Evolutionary conservation across 2,797 vertebrate species (phyloP).

Genomic region (Protosalanx chinensis): DNA sequence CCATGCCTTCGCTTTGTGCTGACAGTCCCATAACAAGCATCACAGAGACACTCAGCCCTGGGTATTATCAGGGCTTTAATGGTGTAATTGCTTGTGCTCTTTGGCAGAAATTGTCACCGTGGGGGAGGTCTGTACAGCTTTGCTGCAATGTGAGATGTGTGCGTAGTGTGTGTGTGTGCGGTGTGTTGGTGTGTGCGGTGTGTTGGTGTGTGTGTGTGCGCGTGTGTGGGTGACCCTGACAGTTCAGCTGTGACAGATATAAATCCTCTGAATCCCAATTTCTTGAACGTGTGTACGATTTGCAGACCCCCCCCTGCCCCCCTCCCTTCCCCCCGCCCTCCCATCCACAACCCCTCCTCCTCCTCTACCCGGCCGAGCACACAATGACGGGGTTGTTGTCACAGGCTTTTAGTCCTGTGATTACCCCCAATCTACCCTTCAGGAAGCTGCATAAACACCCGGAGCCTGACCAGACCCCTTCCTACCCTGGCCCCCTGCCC

Average conservation of each 20-base stretch:
- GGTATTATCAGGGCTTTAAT: conserved; percentile 2
- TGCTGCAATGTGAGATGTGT: not conserved
- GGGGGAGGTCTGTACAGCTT: not conserved
- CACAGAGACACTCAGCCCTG: not conserved
- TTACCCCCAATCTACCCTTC: conserved; percentile 55
- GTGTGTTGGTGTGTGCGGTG: too few species aligned
- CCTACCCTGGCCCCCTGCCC: not conserved
- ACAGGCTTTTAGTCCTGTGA: conserved; percentile 56
- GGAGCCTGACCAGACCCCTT: not conserved
- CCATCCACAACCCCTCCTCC: not conserved
- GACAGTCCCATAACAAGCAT: not conserved
- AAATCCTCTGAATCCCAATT: conserved; percentile 15
- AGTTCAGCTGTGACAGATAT: conserved; percentile 9
- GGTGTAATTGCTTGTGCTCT: conserved; percentile 9
- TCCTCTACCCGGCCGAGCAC: conserved; percentile 21
- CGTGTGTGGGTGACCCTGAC: not conserved
- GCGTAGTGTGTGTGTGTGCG: not conserved
- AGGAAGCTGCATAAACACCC: conserved; percentile 59
- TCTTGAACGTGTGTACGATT: conserved; percentile 1
- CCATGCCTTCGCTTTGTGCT: not conserved
- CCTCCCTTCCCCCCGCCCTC: conserved; percentile 9
- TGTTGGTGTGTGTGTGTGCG: not conserved
- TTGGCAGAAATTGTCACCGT: conserved; percentile 1
- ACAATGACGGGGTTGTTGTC: conserved; percentile 55
- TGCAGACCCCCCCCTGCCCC: not conserved